These are phyloP conservation scores for Eupsittula cactorum DNA, from an alignment of 2,113 vertebrate genomes.

Conservation along the genomic window DNA sequence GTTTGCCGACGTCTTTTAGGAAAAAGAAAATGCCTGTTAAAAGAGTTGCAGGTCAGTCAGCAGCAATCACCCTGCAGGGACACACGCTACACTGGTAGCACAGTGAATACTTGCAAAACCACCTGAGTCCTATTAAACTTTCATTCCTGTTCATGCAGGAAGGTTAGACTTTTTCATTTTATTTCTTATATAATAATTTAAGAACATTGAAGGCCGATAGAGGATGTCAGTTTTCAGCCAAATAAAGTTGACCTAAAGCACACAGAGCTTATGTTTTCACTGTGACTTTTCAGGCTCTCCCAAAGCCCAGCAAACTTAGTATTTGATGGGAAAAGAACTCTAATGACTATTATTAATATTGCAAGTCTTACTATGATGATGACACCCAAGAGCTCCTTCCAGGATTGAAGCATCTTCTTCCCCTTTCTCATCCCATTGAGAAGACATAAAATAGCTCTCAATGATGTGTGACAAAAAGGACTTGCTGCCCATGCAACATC, in stretches of 20 bases:
- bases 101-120: neutral
- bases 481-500: neutral
- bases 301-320: neutral
- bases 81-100: neutral
- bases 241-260: neutral
- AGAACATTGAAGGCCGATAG: neutral
- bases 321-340: neutral
- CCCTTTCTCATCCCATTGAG: neutral
- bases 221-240: conserved; percentile 1
- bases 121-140: neutral
- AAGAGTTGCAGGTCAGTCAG: neutral
- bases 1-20: neutral
- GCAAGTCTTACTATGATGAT: neutral
- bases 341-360: neutral
- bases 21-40: neutral
- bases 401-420: neutral
- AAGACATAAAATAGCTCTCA: neutral
- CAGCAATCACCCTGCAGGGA: neutral
- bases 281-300: neutral
- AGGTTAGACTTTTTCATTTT: neutral
- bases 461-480: neutral
- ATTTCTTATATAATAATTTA: neutral
- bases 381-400: neutral
- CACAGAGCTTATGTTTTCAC: neutral
- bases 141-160: neutral